Base-by-base conservation (phyloP, 2,888 invertebrate species). In the Proisotoma minuta region DNA sequence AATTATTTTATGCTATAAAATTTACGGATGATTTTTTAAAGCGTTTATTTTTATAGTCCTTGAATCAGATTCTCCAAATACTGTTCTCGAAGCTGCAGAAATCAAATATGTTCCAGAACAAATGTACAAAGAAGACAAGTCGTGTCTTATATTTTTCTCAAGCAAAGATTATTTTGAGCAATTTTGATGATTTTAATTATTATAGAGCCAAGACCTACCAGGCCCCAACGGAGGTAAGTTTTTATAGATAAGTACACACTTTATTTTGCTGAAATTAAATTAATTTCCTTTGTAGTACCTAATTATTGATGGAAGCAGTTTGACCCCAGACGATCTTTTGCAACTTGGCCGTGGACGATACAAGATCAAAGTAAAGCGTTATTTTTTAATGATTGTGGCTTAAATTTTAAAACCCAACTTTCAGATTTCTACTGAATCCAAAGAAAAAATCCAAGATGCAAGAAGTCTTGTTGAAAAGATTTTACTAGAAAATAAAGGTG, bases 401-500 rank as follows among this genome's bases (percentile, higher is more conserved):
- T n/a, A n/a, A n/a, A n/a, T n/a, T n/a, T n/a, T n/a, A n/a, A n/a
- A n/a, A n/a, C n/a, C n/a, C n/a, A 27, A n/a, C 5, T 12, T 74
- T 1, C 74, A 83, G 82, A 72, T 84, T 23, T 81, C 82, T 1
- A 76, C 78, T 53, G 83, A 83, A 59, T 78, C 84, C 0, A 79
- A 81, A 69, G 77, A 79, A 49, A 79, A 79, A 39, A 82, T 85
- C 1, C 76, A 75, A 8, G 81, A 81, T 66, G 78, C 83, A 0
- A 75, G 85, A 60, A 76, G 77, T 1, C 74, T 85, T 43, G 77
- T 85, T 28, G 84, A 85, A 56, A 80, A 81, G 59, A 82, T 85
- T 63, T 77, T 85, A 3, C 77, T 78, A 39, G 83, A 83, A 71
- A 82, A 84, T 66, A 81, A 81, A 80, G 82, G 84, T 83, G 70